Evolutionary conservation across 2,888 invertebrate genomes (phyloP).

Genomic region (Oligia fasciuncula): DNA sequence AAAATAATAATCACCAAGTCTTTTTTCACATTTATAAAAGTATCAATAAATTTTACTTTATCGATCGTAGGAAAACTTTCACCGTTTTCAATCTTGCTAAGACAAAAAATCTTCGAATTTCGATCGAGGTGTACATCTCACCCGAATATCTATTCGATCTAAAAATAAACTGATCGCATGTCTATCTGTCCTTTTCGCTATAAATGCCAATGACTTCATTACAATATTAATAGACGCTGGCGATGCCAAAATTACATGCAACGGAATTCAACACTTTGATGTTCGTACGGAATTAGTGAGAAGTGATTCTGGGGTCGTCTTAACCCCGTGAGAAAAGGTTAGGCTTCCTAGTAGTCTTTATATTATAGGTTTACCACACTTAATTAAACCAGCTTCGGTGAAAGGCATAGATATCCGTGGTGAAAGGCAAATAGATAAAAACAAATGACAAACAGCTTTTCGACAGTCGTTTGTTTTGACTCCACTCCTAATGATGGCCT

Average conservation of each 20-base stretch:
- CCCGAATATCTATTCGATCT: constrained; percentile 63
- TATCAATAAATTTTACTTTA: neutral
- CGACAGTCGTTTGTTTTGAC: neutral
- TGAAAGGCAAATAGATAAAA: neutral
- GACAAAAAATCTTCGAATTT: constrained; percentile 10
- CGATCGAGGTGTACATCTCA: constrained; percentile 9
- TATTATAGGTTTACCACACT: neutral
- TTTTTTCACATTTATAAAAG: too few relatives aligned
- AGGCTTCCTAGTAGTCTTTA: neutral
- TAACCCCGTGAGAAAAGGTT: neutral
- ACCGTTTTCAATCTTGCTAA: neutral
- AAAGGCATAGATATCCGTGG: neutral
- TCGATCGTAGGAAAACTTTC: neutral
- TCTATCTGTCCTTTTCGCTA: constrained; percentile 73
- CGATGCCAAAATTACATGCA: constrained; percentile 70
- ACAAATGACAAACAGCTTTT: neutral
- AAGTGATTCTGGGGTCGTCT: constrained; percentile 12
- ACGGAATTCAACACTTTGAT: constrained; percentile 63
- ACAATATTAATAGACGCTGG: constrained; percentile 70
- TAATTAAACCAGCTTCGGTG: neutral
- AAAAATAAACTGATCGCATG: constrained; percentile 70
- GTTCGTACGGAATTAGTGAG: constrained; percentile 29
- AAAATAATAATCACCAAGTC: constrained; percentile 3
- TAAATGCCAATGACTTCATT: constrained; percentile 81
- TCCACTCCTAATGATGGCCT: too few relatives aligned